Conservation (phyloP, 2,888 invertebrate species). For the Clusia tigrina region DNA sequence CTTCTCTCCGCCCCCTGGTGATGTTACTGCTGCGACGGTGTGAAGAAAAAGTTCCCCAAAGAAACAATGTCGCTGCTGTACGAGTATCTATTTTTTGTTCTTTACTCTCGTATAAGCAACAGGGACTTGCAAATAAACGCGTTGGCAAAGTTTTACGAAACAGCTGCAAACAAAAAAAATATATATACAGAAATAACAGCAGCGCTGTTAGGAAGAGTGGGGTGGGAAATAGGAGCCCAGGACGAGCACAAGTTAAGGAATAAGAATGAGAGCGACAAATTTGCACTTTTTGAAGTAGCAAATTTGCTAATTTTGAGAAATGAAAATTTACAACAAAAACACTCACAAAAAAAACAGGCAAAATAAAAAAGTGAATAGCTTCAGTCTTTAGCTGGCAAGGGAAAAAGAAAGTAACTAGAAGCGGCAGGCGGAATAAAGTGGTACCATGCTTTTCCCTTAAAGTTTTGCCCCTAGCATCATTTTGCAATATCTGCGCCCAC, state of each 20-base stretch:
- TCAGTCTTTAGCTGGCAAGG: background rate
- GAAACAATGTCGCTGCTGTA: background rate
- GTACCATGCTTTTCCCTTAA: background rate
- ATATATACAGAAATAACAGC: background rate
- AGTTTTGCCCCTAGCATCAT: background rate
- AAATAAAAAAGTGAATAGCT: background rate
- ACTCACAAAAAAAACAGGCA: background rate
- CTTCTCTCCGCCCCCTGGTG: too few relatives aligned
- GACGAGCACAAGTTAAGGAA: background rate
- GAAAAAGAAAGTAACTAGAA: too few relatives aligned
- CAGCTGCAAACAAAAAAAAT: background rate
- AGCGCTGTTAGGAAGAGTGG: background rate
- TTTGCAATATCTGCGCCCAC: background rate
- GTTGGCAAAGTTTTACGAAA: background rate
- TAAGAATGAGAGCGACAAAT: background rate
- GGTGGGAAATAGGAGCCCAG: background rate
- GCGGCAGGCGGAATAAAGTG: background rate
- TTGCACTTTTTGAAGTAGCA: background rate
- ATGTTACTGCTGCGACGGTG: too few relatives aligned
- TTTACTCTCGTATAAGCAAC: background rate
- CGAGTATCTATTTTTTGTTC: background rate
- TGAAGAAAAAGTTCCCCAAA: too few relatives aligned
- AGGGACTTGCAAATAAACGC: background rate
- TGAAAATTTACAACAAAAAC: background rate
- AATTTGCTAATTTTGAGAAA: slow-evolving; percentile 6